Percentiles rank a stretch among this genome's conserved stretches.
Evolutionary conservation across 2,888 invertebrate species (phyloP).

Genomic region (Apotomis turbidana): DNA sequence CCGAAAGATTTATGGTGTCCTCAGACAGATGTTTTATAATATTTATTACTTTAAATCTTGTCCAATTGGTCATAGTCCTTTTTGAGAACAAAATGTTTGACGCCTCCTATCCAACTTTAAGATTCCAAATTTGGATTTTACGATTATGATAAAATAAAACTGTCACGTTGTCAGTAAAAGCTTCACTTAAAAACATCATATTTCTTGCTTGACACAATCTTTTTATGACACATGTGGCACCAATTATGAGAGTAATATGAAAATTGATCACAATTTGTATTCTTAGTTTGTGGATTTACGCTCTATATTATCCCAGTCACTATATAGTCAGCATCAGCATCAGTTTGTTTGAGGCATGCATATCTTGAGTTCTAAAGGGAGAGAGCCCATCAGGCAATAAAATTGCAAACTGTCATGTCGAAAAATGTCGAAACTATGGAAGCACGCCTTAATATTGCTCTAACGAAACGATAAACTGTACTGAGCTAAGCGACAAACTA

Average conservation of each 20-base stretch:
- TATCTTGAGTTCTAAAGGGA: too few species aligned
- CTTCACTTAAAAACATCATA: slow-evolving; percentile 8
- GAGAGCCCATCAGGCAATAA: too few species aligned
- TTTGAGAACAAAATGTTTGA: slow-evolving; percentile 23
- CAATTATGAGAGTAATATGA: neutral
- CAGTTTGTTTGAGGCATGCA: too few species aligned
- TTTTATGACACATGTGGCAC: neutral
- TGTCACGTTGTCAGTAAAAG: slow-evolving; percentile 5
- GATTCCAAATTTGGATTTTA: slow-evolving; percentile 18
- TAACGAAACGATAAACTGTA: too few species aligned
- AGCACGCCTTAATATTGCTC: too few species aligned
- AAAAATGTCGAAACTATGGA: too few species aligned
- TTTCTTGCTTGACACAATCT: slow-evolving; percentile 14
- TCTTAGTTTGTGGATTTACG: too few species aligned
- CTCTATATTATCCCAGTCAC: too few species aligned
- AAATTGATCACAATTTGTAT: neutral
- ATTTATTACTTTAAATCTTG: slow-evolving; percentile 33
- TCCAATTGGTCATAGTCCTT: slow-evolving; percentile 29
- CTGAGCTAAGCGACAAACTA: too few species aligned
- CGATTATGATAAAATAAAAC: slow-evolving; percentile 3
- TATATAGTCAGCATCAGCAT: too few species aligned
- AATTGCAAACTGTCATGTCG: too few species aligned
- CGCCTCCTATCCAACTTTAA: slow-evolving; percentile 18
- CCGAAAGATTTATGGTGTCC: slow-evolving; percentile 17
- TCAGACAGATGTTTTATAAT: slow-evolving; percentile 24